Percentiles rank a stretch among this genome's conserved stretches.
Conservation (phyloP, 2,888 invertebrate species). For the Alentia gelatinosa region DNA sequence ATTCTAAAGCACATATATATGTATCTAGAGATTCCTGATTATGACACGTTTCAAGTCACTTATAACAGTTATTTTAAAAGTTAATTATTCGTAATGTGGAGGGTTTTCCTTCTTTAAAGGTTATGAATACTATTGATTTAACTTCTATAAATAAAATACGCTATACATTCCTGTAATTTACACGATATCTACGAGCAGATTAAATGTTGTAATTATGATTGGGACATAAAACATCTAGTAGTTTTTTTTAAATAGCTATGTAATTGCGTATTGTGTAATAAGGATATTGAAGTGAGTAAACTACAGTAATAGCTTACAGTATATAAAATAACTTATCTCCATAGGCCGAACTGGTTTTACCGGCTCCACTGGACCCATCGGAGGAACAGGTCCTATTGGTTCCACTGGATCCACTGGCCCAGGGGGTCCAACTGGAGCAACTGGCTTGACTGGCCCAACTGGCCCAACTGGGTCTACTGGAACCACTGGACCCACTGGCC, state of each 20-base stretch:
- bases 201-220: too few species aligned
- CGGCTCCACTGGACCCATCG: not conserved
- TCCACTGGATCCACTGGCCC: conserved; percentile 52
- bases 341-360: not conserved
- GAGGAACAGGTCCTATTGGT: conserved; percentile 52
- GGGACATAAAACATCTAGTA: not conserved
- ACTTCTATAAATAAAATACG: too few species aligned
- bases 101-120: not conserved
- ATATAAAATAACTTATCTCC: not conserved
- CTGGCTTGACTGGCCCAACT: conserved; percentile 56
- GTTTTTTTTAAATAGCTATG: too few species aligned
- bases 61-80: not conserved
- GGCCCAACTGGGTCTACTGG: conserved; percentile 53
- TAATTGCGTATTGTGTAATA: not conserved
- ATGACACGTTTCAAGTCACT: not conserved
- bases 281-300: not conserved
- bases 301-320: not conserved
- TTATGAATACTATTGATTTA: not conserved
- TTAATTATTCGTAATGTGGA: not conserved
- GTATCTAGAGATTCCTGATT: not conserved
- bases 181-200: too few species aligned
- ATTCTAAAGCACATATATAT: not conserved
- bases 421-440: conserved; percentile 49
- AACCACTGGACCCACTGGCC: conserved; percentile 56
- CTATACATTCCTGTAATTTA: too few species aligned